Evolutionary conservation across 2,113 vertebrate species (phyloP).

Genomic region (Aphyosemion australe): DNA sequence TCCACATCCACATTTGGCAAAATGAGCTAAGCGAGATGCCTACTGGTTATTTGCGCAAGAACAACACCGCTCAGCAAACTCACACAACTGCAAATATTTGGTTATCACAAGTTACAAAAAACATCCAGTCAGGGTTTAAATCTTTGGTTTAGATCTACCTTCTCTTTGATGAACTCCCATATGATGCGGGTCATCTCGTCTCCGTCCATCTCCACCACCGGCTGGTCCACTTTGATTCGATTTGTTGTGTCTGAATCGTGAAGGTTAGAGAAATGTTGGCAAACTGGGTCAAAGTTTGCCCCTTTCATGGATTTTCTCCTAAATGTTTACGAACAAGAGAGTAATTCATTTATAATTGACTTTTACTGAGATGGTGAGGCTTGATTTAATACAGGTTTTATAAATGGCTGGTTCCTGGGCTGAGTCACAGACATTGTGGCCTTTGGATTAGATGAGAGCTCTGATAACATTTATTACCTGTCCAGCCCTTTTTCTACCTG

Average conservation of each 20-base stretch:
- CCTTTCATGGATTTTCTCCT: neutral
- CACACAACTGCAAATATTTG: neutral
- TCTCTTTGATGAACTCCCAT: constrained; percentile 98
- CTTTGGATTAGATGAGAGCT: constrained; percentile 15
- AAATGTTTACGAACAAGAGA: no score
- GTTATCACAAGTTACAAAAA: no score
- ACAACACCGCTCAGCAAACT: neutral
- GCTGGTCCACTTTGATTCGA: constrained; percentile 92
- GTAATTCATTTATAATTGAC: neutral
- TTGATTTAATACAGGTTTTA: neutral
- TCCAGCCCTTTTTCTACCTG: neutral
- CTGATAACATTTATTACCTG: constrained; percentile 31
- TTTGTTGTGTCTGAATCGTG: constrained; percentile 83
- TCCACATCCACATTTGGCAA: constrained; percentile 90
- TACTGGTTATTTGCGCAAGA: neutral
- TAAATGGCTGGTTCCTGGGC: neutral
- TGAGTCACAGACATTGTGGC: constrained; percentile 13
- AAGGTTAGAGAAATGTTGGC: neutral
- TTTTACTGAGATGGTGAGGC: neutral
- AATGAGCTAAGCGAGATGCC: constrained; percentile 82
- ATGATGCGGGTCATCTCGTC: constrained; percentile 98
- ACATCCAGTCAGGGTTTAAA: no score
- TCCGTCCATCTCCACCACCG: constrained; percentile 97
- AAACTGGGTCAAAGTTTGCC: neutral
- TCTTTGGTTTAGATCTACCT: constrained; percentile 72